Evolutionary conservation across 1,140 invertebrate genomes (phyloP).

Genomic region (Copidosoma floridanum): DNA sequence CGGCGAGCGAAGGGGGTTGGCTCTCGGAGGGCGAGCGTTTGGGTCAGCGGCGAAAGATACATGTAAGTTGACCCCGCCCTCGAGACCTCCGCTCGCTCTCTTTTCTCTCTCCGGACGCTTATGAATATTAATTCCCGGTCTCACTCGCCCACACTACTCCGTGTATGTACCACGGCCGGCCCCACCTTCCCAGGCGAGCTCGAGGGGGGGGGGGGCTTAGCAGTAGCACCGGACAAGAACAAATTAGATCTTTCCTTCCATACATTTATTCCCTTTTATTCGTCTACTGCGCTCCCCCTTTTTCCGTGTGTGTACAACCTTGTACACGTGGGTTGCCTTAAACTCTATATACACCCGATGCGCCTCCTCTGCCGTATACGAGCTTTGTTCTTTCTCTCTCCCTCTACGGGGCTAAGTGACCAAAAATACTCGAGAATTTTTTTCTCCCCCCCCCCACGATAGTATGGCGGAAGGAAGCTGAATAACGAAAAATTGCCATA

Average conservation of each 20-base stretch:
- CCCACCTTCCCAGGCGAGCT: constrained; percentile 40
- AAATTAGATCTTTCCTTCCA: constrained; percentile 59
- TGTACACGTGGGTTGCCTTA: constrained; percentile 29
- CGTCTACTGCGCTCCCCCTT: constrained; percentile 27
- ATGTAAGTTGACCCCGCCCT: constrained; percentile 59
- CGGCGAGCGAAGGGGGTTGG: constrained; percentile 32
- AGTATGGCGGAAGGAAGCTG: constrained; percentile 27
- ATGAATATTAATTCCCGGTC: constrained; percentile 57
- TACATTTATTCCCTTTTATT: constrained; percentile 58
- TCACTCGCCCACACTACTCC: too few relatives aligned
- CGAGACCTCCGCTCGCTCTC: constrained; percentile 43
- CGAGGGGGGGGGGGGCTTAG: too few relatives aligned
- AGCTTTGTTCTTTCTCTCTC: constrained; percentile 25
- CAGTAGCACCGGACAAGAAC: constrained; percentile 54
- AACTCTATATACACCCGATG: constrained; percentile 34
- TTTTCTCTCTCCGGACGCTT: constrained; percentile 49
- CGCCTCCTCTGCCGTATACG: constrained; percentile 1
- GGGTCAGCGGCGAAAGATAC: constrained; percentile 57
- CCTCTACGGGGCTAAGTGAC: too few relatives aligned
- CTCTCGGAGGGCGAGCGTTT: constrained; percentile 37
- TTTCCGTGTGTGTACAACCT: too few relatives aligned
- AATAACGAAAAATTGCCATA: constrained; percentile 31
- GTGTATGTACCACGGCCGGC: constrained; percentile 8
- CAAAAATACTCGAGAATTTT: constrained; percentile 28
- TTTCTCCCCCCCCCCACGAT: neutral